Percentiles rank a stretch among this genome's conserved stretches.
These are phyloP conservation scores for Gisinianus flammeolus DNA, from an alignment of 2,888 invertebrate species.

Conservation along the genomic window DNA sequence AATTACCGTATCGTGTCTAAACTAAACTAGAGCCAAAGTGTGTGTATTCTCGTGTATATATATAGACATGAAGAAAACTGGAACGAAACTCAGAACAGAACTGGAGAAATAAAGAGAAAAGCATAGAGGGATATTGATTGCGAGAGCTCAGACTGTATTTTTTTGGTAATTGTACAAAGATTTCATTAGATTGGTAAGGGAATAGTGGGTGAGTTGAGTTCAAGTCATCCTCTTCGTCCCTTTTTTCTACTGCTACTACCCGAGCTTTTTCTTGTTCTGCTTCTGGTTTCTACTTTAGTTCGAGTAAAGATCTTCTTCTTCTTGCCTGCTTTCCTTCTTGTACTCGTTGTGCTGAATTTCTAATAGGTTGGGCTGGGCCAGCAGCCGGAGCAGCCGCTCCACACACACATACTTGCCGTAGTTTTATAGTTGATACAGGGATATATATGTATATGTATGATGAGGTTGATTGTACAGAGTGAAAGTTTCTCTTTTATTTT, in stretches of 20 bases:
- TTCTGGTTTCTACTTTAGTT: neutral
- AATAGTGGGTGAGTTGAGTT: slow-evolving; percentile 29
- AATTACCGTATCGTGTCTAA: slow-evolving; percentile 19
- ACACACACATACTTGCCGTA: neutral
- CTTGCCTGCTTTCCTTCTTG: neutral
- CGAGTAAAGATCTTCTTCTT: neutral
- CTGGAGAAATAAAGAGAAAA: slow-evolving; percentile 15
- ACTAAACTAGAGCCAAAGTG: neutral
- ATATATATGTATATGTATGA: no score
- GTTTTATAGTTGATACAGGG: no score
- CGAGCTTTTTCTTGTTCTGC: neutral
- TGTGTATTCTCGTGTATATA: neutral
- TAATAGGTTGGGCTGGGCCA: slow-evolving; percentile 17
- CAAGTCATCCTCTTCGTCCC: slow-evolving; percentile 18
- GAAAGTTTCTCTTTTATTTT: neutral
- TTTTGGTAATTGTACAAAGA: slow-evolving; percentile 49
- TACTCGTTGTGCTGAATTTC: slow-evolving; percentile 35
- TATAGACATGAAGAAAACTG: slow-evolving; percentile 4
- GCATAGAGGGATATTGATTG: slow-evolving; percentile 40
- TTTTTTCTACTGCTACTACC: neutral
- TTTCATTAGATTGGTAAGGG: slow-evolving; percentile 47
- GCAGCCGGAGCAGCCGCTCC: neutral
- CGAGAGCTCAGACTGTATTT: slow-evolving; percentile 20
- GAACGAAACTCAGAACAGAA: slow-evolving; percentile 2
- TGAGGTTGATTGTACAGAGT: no score